Conservation (phyloP, 2,888 invertebrate genomes). For the Sarcophaga carnaria region DNA sequence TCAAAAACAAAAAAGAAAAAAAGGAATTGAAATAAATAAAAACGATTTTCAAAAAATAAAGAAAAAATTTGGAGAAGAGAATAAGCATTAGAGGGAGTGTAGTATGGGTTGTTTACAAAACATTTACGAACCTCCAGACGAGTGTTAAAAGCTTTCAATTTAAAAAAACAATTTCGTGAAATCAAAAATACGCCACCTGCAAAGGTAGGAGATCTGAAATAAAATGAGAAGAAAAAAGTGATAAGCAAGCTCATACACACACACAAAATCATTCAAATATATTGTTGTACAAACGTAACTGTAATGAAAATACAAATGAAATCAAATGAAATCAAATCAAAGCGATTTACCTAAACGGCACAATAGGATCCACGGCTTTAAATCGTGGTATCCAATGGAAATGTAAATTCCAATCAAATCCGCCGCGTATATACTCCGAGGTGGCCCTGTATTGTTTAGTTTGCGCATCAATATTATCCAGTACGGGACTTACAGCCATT, state of each 20-base stretch:
- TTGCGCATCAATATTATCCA: constrained; percentile 82
- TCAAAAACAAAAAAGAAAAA: background rate
- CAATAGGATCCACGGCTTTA: constrained; percentile 39
- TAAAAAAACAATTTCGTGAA: constrained; percentile 80
- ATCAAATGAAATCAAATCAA: constrained; percentile 24
- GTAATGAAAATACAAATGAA: constrained; percentile 12
- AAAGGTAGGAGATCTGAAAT: constrained; percentile 77
- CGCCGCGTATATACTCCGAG: constrained; percentile 80
- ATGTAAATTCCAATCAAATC: constrained; percentile 83
- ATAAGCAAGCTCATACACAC: background rate
- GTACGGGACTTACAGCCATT: constrained; percentile 81
- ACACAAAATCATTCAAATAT: background rate
- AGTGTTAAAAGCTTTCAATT: constrained; percentile 80
- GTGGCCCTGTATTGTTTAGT: constrained; percentile 80
- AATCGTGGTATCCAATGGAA: constrained; percentile 81
- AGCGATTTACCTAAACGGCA: constrained; percentile 46
- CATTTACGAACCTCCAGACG: constrained; percentile 76
- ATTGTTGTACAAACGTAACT: background rate
- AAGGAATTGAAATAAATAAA: background rate
- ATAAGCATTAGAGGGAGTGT: constrained; percentile 3
- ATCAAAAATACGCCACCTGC: constrained; percentile 81
- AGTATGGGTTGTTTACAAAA: constrained; percentile 43
- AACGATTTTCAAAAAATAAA: background rate
- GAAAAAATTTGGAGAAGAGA: constrained; percentile 15
- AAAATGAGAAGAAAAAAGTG: constrained; percentile 26